These are phyloP conservation scores for Nannoperca obscura DNA, from an alignment of 2,797 vertebrate species.

Conservation along the genomic window DNA sequence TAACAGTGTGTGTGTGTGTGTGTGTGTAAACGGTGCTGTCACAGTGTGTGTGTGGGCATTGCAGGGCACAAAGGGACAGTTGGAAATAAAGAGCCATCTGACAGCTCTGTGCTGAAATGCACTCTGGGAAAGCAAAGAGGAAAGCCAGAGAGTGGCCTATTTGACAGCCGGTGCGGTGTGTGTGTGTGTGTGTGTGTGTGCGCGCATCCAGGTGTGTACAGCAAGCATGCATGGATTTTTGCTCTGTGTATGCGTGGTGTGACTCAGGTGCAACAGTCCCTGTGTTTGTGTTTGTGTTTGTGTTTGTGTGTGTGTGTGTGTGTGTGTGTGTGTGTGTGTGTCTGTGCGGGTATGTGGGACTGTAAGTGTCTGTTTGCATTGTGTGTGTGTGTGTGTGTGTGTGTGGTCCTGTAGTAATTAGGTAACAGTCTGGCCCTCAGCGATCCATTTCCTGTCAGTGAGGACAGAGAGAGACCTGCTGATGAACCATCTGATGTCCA, in stretches of 20 bases:
- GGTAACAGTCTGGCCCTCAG: conserved; percentile 72
- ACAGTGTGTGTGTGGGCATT: conserved; percentile 29
- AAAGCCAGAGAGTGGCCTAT: conserved; percentile 51
- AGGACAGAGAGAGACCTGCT: conserved; percentile 75
- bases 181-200: background rate
- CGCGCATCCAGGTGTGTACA: conserved; percentile 27
- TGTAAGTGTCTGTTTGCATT: conserved; percentile 11
- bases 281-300: conserved; percentile 17
- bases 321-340: conserved; percentile 16
- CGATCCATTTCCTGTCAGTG: conserved; percentile 77
- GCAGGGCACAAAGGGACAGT: conserved; percentile 50
- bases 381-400: conserved; percentile 51
- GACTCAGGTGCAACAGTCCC: conserved; percentile 13
- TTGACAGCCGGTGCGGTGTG: conserved; percentile 57
- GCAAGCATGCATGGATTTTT: conserved; percentile 9
- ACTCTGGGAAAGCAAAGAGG: conserved; percentile 62
- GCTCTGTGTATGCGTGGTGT: conserved; percentile 11
- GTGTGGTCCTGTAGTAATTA: conserved; percentile 68
- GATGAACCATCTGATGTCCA: conserved; percentile 81
- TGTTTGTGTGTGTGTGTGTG: conserved; percentile 21
- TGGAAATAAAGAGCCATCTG: conserved; percentile 68
- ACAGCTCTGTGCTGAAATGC: conserved; percentile 70
- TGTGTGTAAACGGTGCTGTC: conserved; percentile 37
- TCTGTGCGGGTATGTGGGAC: conserved; percentile 10
- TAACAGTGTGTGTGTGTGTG: conserved; percentile 28